Evolutionary conservation across 2,113 vertebrate genomes (phyloP).

Genomic region (Cisticola juncidis): DNA sequence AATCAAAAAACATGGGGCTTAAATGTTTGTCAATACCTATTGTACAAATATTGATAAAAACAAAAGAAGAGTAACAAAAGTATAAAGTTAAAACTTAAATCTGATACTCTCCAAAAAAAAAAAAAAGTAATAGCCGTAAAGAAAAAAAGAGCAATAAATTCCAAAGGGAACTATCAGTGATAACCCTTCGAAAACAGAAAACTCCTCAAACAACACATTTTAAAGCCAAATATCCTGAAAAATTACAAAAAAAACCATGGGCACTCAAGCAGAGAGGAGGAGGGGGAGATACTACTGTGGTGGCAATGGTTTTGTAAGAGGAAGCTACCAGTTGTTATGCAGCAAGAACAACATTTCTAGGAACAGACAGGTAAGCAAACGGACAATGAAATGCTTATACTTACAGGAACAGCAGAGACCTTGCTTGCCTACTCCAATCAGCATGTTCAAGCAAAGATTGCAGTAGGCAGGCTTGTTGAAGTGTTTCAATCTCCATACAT

Average conservation of each 20-base stretch:
- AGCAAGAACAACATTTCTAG: background rate
- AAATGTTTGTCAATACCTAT: background rate
- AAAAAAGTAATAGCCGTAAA: background rate
- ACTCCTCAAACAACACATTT: background rate
- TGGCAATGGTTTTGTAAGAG: background rate
- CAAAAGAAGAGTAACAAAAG: background rate
- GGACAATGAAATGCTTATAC: constrained; percentile 39
- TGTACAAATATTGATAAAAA: background rate
- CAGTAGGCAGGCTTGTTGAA: constrained; percentile 97
- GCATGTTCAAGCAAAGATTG: constrained; percentile 95
- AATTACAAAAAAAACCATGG: background rate
- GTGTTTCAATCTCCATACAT: constrained; percentile 94
- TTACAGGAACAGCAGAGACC: constrained; percentile 95
- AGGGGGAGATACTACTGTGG: background rate
- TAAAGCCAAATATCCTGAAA: background rate
- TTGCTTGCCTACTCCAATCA: constrained; percentile 92
- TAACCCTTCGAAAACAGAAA: background rate
- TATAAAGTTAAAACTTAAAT: background rate
- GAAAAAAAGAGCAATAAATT: background rate
- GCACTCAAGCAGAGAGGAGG: background rate
- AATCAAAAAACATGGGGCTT: background rate
- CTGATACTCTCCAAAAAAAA: background rate
- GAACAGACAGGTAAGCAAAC: background rate
- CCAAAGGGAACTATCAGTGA: background rate
- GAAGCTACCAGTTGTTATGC: background rate